Evolutionary conservation across 1,140 invertebrate species (phyloP).

Genomic region (Triops longicaudatus): DNA sequence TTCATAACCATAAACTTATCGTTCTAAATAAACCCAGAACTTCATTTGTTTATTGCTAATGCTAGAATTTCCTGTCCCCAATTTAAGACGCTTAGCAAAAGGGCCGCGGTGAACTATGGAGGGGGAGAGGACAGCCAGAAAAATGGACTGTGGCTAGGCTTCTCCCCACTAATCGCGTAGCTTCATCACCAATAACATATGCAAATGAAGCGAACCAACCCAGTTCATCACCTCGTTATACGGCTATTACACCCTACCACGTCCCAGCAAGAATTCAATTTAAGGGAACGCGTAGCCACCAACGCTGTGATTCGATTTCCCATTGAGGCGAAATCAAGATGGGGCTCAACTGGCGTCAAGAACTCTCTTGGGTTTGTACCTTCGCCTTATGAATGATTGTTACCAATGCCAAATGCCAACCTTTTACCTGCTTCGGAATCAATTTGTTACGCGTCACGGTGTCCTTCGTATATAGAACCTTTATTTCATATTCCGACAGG

Average conservation of each 20-base stretch:
- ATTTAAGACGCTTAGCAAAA: too few relatives aligned
- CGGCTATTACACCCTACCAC: background rate
- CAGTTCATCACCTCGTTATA: slow-evolving; percentile 8
- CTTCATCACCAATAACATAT: background rate
- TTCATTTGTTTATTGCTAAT: background rate
- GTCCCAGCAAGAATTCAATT: background rate
- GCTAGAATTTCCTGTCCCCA: background rate
- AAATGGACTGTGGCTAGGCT: background rate
- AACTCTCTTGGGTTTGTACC: background rate
- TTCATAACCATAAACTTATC: background rate
- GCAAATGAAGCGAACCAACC: background rate
- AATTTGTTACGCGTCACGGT: background rate
- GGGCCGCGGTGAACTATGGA: too few relatives aligned
- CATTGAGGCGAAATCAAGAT: background rate
- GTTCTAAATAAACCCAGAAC: background rate
- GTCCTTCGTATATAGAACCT: background rate
- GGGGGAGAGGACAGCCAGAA: background rate
- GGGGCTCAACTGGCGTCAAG: background rate
- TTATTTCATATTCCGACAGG: background rate
- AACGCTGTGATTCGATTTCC: background rate
- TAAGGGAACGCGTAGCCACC: background rate
- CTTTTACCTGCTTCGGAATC: slow-evolving; percentile 11
- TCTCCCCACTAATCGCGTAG: background rate
- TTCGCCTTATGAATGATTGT: slow-evolving; percentile 2
- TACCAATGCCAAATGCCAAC: slow-evolving; percentile 7